Conservation (phyloP, 2,888 invertebrate species). For the Brenthis hecate region DNA sequence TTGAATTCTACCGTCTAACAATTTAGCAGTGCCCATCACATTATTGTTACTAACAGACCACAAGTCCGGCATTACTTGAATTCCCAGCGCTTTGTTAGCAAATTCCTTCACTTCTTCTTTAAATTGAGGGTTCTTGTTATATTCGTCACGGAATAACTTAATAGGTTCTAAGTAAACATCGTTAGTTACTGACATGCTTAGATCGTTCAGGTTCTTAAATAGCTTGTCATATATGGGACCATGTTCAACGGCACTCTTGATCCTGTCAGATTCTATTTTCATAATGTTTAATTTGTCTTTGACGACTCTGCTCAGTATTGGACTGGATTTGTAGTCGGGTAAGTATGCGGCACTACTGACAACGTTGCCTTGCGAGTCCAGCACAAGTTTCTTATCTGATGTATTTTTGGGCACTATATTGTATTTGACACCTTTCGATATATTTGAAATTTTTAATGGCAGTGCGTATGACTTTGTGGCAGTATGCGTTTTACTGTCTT, state of each 20-base stretch:
- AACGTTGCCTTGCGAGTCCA: constrained; percentile 75
- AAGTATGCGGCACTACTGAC: constrained; percentile 77
- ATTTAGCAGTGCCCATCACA: constrained; percentile 66
- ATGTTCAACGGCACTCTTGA: constrained; percentile 83
- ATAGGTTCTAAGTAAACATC: constrained; percentile 82
- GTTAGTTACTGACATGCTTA: constrained; percentile 75
- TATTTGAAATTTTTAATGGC: constrained; percentile 75
- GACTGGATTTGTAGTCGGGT: constrained; percentile 75
- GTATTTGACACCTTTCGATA: constrained; percentile 74
- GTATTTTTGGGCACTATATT: constrained; percentile 77
- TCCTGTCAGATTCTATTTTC: constrained; percentile 80
- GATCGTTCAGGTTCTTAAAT: constrained; percentile 77
- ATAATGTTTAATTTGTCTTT: constrained; percentile 79
- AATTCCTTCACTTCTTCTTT: constrained; percentile 81
- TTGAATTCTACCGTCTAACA: constrained; percentile 69
- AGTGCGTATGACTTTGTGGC: constrained; percentile 74
- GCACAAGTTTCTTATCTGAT: constrained; percentile 75
- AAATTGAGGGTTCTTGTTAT: constrained; percentile 78
- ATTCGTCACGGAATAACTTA: constrained; percentile 79
- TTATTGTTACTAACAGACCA: constrained; percentile 72
- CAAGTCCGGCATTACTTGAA: constrained; percentile 71
- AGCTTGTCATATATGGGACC: constrained; percentile 83
- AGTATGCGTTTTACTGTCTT: constrained; percentile 68
- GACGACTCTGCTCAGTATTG: constrained; percentile 71
- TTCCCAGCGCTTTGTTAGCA: constrained; percentile 71